phyloP scores from a whole-genome alignment of 35 echinoderm and acorn worm genomes.

The Diadema setosum region DNA sequence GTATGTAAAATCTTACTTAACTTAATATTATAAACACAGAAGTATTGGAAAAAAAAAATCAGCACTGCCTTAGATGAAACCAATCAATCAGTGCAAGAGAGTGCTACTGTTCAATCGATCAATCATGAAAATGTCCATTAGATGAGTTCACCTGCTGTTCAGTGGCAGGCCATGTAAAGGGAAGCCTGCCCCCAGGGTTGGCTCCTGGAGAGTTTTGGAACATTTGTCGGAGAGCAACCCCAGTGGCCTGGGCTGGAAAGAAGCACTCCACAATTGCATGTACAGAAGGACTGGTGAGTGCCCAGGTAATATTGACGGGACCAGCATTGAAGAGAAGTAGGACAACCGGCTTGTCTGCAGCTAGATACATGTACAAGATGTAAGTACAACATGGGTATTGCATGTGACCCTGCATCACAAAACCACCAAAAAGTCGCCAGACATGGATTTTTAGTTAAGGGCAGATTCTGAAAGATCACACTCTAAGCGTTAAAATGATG shows the following conservation, averaged over 20 bases:
- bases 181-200: constrained; percentile 82
- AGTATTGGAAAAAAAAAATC: no score
- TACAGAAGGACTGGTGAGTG: constrained; percentile 31
- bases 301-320: constrained; percentile 83
- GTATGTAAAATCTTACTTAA: no score
- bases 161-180: constrained; percentile 71
- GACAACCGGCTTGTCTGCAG: constrained; percentile 61
- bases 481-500: neutral
- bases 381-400: no score
- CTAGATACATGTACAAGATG: neutral
- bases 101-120: no score
- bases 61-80: no score
- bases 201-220: constrained; percentile 52
- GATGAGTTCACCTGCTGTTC: constrained; percentile 75
- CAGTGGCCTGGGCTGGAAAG: constrained; percentile 89
- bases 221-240: constrained; percentile 56
- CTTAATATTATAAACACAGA: no score
- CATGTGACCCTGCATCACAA: no score
- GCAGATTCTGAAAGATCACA: no score
- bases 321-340: constrained; percentile 94
- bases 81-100: no score
- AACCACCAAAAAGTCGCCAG: no score
- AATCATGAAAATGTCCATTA: no score
- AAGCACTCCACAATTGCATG: constrained; percentile 91
- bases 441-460: no score